Evolutionary conservation across 2,797 vertebrate species (phyloP), one percentile per base, ranked within the genome.

Genomic region (Danio albolineatus): DNA sequence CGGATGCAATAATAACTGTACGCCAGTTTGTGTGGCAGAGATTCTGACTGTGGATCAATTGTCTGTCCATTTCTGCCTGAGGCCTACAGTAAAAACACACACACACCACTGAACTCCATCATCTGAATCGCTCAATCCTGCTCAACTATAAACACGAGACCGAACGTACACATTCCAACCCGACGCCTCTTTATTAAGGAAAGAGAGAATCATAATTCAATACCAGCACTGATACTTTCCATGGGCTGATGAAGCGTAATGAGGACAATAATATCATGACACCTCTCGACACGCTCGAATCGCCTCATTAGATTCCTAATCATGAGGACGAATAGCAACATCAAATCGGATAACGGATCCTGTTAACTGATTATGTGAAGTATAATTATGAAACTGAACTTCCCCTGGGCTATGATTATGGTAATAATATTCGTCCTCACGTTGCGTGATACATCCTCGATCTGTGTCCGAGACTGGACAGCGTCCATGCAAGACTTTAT

Each of bases 111-210:
- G 77, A 69, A 78, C 69, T 72, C 53, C 74, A 41, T 74, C 70
- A 78, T 66, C 74, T 73, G 16, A 70, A 65, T 73, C 43, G 39
- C 82, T 84, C 70, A n/a, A 82, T 82, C 76, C 78, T 46, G 62
- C 76, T 69, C 66, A 72, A 72, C 43, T 62, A 64, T 76, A 76
- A 71, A 76, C 76, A 44, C 38, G 54, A 70, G 19, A 70, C 67
- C 74, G 65, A 62, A 71, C 59, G 80, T 39, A 79, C 76, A 79
- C 64, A 61, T 71, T 56, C 36, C 57, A 8, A 44, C 53, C 49
- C 65, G 57, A 72, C 6, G n/a, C 48, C 53, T 62, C 48, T 67
- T 38, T 73, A 44, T 7, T 62, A 41, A 72, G 17, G 10, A 57
- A 7, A 72, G 17, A 54, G 53, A 57, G 41, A 44, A 72, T 19